Conservation (phyloP, 2,888 invertebrate genomes). For the Apamea crenata region DNA sequence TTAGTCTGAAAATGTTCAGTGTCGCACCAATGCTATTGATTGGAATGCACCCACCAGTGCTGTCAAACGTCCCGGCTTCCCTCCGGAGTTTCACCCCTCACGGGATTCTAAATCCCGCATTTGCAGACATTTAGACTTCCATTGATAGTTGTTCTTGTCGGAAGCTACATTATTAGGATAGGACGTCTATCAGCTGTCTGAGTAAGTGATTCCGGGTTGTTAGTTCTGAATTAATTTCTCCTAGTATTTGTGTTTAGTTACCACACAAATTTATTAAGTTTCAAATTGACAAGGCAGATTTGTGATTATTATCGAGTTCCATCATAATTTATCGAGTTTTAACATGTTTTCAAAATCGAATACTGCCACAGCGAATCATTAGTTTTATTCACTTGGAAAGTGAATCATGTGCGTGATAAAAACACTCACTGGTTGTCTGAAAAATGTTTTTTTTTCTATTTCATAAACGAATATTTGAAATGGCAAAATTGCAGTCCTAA, state of each 20-base stretch:
- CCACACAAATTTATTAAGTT: background rate
- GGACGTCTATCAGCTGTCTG: constrained; percentile 24
- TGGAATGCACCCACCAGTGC: constrained; percentile 56
- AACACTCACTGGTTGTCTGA: background rate
- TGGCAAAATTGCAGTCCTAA: background rate
- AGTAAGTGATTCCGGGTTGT: constrained; percentile 13
- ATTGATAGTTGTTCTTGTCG: constrained; percentile 14
- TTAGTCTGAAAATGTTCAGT: constrained; percentile 50
- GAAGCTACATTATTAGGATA: constrained; percentile 23
- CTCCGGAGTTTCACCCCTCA: constrained; percentile 13
- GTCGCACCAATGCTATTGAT: constrained; percentile 52
- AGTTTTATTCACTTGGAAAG: background rate
- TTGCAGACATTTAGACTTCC: constrained; percentile 29
- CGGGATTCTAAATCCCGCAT: constrained; percentile 11
- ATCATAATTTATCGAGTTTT: too few species aligned
- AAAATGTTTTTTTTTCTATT: background rate
- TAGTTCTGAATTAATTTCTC: background rate
- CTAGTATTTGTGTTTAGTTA: too few species aligned
- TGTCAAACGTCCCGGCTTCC: constrained; percentile 38
- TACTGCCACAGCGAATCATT: background rate
- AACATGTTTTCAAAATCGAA: background rate
- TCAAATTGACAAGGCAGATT: background rate
- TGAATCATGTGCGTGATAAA: background rate
- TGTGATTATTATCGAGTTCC: background rate
- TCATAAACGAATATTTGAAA: constrained; percentile 12